Base-by-base conservation (phyloP, 2,797 vertebrate genomes). In the Cuculus canorus region DNA sequence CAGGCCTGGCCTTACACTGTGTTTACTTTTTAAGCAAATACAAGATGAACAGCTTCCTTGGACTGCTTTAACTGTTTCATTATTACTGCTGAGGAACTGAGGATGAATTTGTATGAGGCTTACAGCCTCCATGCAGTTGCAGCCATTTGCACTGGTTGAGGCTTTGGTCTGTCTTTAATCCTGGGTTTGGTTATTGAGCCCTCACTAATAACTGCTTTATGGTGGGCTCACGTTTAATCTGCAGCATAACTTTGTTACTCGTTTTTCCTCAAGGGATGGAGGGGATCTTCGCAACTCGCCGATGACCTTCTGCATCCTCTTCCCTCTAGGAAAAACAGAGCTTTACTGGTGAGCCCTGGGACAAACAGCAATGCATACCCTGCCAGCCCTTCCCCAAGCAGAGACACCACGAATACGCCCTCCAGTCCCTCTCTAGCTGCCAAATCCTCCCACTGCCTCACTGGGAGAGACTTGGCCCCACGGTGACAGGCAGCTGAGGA, bases 1-100 rank as follows among this genome's bases (percentile, higher is more conserved):
- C 60, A 7, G 24, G 59, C 45, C 59, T 45, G 53, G 45, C 68
- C 78, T 86, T 45, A 47, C 2, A 0, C 71, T 0, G 0, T 77
- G 83, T 92, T 96, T 96, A 68, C 60, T 84, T 88, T 92, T 52
- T 64, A 88, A 90, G 88, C 82, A 93, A 92, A 91, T 45, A 88
- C 47, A 57, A 91, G 84, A 39, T 14, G n/a, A 82, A 57, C 70
- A 39, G 80, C 88, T 88, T 94, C 64, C 75, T 93, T 56, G 70
- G 25, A 50, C 45, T 78, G 66, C 66, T 86, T 93, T 94, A 90
- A 88, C 66, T 56, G 5, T 72, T 88, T 82, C 66, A 30, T 64
- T 78, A 30, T 57, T 88, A 43, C 69, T 82, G 37, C 32, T 45
- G 71, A 78, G 54, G 77, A 92, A 28, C 1, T 21, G 1, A 1